Base-by-base conservation (phyloP, 2,797 vertebrate genomes). In the Tokudaia muenninki region DNA sequence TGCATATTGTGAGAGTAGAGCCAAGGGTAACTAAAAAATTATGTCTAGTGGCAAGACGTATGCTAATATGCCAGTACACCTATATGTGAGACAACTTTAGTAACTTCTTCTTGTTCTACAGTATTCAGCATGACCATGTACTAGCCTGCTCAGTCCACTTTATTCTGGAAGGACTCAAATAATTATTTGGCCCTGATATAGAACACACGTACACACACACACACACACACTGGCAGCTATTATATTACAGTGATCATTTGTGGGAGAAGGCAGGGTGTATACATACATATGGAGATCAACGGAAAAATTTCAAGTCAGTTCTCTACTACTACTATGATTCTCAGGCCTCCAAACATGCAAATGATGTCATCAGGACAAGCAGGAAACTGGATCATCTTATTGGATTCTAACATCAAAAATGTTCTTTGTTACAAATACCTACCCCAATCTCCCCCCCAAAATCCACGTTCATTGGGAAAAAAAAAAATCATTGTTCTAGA, bases 1-100 rank as follows among this genome's bases (percentile, higher is more conserved):
- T 31, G 29, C 14, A 65, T 31, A 34, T 74, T 67, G 34, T 59
- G 29, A 47, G 9, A n/a, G 57, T 65, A 11, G 6, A 82, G 13
- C 10, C 55, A 92, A 90, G 31, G 16, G 74, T 93, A 83, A 63
- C 87, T 65, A n/a, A 57, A 55, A 80, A n/a, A 61, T 91, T 91
- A 37, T 80, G 65, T 91, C 31, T 57, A 67, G 17, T 52, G 93
- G 7, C 44, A 77, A 8, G 24, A 5, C 31, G 2, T 10, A 22
- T 92, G 24, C 13, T 74, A 87, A 75, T 63, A 70, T 44, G 34
- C 1, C 21, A 78, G 17, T 57, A 41, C 77, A 65, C 31, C n/a
- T 24, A 61, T 83, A 3, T 9, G 50, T 65, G 19, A 87, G 22
- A 37, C 74, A 67, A 63, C 19, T 41, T 91, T 90, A 41, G 52